These are phyloP conservation scores for Elymnias hypermnestra DNA, from an alignment of 1,140 invertebrate genomes.

Conservation along the genomic window DNA sequence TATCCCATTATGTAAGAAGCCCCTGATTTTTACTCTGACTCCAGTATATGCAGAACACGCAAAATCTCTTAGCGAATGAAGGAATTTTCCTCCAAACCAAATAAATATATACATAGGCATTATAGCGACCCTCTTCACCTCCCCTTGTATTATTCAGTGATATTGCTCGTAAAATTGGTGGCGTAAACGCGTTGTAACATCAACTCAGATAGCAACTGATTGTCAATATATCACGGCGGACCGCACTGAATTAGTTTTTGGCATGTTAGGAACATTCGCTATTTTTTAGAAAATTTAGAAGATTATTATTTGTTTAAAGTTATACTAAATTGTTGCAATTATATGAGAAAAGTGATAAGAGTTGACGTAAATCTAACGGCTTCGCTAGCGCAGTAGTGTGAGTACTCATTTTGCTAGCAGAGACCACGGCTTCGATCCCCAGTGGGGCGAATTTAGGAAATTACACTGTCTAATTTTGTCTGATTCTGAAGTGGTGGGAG, in stretches of 20 bases:
- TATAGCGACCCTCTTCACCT: conserved; percentile 30
- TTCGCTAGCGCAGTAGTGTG: no score
- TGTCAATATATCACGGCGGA: conserved; percentile 23
- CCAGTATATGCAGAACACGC: conserved; percentile 34
- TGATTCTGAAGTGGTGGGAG: no score
- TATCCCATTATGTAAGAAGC: conserved; percentile 17
- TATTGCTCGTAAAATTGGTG: conserved; percentile 58
- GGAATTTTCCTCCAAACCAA: conserved; percentile 23
- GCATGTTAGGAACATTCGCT: no score
- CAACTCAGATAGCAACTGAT: conserved; percentile 20
- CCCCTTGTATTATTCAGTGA: conserved; percentile 42
- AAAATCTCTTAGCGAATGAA: conserved; percentile 37
- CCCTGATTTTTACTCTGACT: conserved; percentile 24
- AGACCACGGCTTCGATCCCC: no score
- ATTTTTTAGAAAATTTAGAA: no score
- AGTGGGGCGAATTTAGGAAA: no score
- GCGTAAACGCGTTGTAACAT: conserved; percentile 37
- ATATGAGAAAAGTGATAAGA: not conserved
- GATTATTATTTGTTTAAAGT: no score
- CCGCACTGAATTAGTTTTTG: conserved; percentile 14
- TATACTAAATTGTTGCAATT: no score
- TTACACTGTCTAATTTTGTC: no score
- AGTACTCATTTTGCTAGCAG: no score
- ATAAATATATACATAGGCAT: conserved; percentile 20
- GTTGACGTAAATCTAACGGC: no score